Conservation (phyloP, 2,113 vertebrate genomes). For the Bathybates hornii region DNA sequence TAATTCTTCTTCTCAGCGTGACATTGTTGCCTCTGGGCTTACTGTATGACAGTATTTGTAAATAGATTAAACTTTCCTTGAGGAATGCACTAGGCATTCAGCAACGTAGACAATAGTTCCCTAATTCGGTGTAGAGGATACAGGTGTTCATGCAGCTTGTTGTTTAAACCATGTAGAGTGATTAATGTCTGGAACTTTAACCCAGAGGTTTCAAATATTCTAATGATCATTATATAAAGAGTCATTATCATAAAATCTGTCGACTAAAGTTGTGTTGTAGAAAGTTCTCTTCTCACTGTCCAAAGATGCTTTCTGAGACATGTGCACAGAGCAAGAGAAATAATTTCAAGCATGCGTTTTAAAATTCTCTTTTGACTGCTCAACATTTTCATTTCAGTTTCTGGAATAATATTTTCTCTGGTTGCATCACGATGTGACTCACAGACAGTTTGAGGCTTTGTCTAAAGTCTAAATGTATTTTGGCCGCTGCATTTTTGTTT, state of each 20-base stretch:
- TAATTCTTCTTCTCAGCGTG: conserved; percentile 40
- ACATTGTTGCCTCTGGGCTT: conserved; percentile 47
- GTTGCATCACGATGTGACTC: neutral
- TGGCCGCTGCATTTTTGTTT: neutral
- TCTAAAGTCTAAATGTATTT: neutral
- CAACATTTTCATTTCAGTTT: neutral
- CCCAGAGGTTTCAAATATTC: neutral
- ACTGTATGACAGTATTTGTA: conserved; percentile 47
- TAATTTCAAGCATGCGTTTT: neutral
- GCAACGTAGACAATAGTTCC: neutral
- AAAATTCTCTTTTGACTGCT: neutral
- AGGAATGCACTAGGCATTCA: conserved; percentile 13
- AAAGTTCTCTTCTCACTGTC: neutral
- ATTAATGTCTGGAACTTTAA: conserved; percentile 15
- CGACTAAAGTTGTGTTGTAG: neutral
- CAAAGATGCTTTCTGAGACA: neutral
- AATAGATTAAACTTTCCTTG: conserved; percentile 50
- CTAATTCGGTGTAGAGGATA: neutral
- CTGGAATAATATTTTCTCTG: neutral
- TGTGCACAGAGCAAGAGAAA: neutral
- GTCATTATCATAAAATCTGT: neutral
- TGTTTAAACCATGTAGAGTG: neutral
- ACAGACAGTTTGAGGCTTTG: neutral
- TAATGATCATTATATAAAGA: neutral
- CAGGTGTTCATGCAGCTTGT: neutral